Conservation (phyloP, 2,797 vertebrate genomes). For the Sebastes melanostomus region DNA sequence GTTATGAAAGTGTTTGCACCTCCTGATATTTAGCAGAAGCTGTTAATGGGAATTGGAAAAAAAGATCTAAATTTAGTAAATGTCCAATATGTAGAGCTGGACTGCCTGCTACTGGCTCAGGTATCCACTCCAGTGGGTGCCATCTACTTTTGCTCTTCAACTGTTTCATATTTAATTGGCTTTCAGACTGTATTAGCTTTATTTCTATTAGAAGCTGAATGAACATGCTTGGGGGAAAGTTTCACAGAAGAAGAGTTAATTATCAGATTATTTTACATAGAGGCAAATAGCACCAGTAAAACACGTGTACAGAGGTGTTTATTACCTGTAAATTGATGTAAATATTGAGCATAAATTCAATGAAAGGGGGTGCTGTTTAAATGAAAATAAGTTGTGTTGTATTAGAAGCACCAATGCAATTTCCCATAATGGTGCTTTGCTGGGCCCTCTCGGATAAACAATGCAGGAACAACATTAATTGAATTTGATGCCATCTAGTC, state of each 20-base stretch:
- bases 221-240: neutral
- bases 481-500: conserved; percentile 32
- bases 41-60: neutral
- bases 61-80: neutral
- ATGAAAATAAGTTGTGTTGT: conserved; percentile 9
- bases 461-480: conserved; percentile 17
- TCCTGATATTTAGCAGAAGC: neutral
- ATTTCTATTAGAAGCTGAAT: conserved; percentile 15
- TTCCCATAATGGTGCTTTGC: conserved; percentile 10
- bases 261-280: neutral
- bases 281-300: neutral
- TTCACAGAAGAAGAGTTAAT: neutral
- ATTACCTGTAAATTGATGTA: neutral
- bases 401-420: neutral
- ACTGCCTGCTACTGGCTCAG: neutral
- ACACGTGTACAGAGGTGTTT: neutral
- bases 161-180: conserved; percentile 21
- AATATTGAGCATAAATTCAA: neutral
- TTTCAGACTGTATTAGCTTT: conserved; percentile 13
- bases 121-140: neutral
- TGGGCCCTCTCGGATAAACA: conserved; percentile 15
- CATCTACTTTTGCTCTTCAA: neutral
- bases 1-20: neutral
- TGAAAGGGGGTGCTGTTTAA: neutral
- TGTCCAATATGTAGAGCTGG: neutral